Evolutionary conservation across 2,113 vertebrate genomes (phyloP), one percentile per base, ranked within the genome.

Genomic region (Lagopus leucura): DNA sequence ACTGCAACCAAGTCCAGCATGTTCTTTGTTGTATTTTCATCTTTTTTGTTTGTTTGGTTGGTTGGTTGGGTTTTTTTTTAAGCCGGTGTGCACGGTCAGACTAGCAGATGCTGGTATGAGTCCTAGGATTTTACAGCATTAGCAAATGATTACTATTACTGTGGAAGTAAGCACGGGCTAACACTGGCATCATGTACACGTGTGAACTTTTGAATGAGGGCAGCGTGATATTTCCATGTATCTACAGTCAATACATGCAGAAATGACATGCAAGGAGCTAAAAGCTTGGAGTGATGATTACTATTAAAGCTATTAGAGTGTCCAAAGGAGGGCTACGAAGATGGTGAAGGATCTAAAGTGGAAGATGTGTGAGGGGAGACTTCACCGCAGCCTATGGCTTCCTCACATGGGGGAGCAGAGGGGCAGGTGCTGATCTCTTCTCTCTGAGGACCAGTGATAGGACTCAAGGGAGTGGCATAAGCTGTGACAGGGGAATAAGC

Each of bases 91-190:
- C 54, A 82, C 42, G 54, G 45, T 50, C 78, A 12, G 71, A 17
- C 28, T 5, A 74, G 64, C 88, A 71, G 75, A 11, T 47, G 86
- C 67, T 71, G 67, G 67, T 38, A 65, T 7, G 55, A 92, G 60
- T 42, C 55, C 40, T 42, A 55, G 86, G 76, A 55, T 77, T 88
- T 89, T 60, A 94, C 88, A 88, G 82, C 72, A 38, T 64, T 93
- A 71, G 57, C 36, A 77, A 71, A 88, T 6, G 9, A 64, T 63
- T 34, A 2, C 45, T 38, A 38, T 58, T 32, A 2, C 45, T 42
- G 42, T 30, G 32, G 50, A 28, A 63, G 48, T 12, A 65, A 82
- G 38, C 24, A 17, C 4, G 82, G 92, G 45, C 85, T 61, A 43
- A 52, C 13, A 11, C 0, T 2, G 4, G 13, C 12, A 22, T 76